Conservation (phyloP, 2,888 invertebrate species). For the Monopis laevigella region DNA sequence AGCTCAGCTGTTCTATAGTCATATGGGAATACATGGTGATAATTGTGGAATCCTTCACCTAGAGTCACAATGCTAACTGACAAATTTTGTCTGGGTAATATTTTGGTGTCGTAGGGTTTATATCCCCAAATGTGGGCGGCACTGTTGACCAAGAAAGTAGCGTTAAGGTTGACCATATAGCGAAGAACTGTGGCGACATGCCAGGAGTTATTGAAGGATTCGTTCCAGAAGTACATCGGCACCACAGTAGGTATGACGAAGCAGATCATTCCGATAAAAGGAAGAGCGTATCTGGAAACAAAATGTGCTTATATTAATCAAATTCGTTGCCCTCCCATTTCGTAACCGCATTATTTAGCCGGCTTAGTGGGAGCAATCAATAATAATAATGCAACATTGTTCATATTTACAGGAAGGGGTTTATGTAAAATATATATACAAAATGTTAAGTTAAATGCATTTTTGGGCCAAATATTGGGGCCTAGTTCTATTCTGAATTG, state of each 20-base stretch:
- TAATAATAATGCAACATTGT: not conserved
- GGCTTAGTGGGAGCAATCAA: too few species aligned
- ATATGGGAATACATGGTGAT: conserved; percentile 37
- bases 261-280: conserved; percentile 66
- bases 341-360: too few species aligned
- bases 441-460: too few species aligned
- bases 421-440: not conserved
- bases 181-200: conserved; percentile 52
- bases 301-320: not conserved
- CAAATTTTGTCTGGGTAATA: conserved; percentile 28
- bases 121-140: conserved; percentile 65
- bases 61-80: conserved; percentile 23
- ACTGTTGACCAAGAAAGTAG: conserved; percentile 74
- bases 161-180: conserved; percentile 65
- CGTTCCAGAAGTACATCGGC: conserved; percentile 70
- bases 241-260: conserved; percentile 60
- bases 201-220: conserved; percentile 48
- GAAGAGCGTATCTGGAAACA: conserved; percentile 65
- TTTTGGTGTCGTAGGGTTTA: conserved; percentile 46
- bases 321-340: too few species aligned
- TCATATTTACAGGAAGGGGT: not conserved
- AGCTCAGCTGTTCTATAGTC: conserved; percentile 38
- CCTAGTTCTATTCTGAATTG: too few species aligned
- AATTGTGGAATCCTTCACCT: conserved; percentile 43
- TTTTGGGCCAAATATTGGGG: too few species aligned